These are phyloP conservation scores for Pollicipes pollicipes DNA, from an alignment of 1,140 invertebrate species.

Conservation along the genomic window DNA sequence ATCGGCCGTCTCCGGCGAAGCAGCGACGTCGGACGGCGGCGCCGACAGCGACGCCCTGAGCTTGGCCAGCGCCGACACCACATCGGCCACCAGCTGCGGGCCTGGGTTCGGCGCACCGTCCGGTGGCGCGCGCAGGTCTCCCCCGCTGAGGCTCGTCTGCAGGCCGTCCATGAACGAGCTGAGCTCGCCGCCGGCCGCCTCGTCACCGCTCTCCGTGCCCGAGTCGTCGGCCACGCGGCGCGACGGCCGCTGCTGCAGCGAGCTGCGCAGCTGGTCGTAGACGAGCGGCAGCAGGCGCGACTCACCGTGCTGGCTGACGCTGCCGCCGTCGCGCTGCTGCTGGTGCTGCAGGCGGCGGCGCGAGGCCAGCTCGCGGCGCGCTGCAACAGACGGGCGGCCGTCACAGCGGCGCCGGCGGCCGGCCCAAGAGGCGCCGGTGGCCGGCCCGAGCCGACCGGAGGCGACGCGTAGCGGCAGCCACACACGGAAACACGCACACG, in stretches of 20 bases:
- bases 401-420: neutral
- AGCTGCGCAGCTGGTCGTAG: neutral
- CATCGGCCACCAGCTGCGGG: conserved; percentile 45
- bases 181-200: neutral
- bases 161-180: neutral
- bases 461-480: neutral
- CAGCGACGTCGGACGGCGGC: no score
- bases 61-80: conserved; percentile 50
- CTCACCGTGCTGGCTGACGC: neutral
- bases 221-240: neutral
- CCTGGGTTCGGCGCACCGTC: no score
- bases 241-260: no score
- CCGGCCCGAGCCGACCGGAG: neutral
- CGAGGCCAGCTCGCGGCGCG: neutral
- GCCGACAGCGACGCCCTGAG: conserved; percentile 31
- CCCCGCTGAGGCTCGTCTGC: neutral
- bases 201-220: neutral
- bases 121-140: neutral
- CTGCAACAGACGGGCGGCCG: neutral
- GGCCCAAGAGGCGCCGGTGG: no score
- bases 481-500: neutral
- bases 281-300: neutral
- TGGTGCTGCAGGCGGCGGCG: neutral
- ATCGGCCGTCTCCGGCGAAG: neutral
- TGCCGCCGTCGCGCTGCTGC: neutral